Evolutionary conservation across 2,888 invertebrate species (phyloP), one percentile per base, ranked within the genome.

Genomic region (Ormyrus nitidulus): DNA sequence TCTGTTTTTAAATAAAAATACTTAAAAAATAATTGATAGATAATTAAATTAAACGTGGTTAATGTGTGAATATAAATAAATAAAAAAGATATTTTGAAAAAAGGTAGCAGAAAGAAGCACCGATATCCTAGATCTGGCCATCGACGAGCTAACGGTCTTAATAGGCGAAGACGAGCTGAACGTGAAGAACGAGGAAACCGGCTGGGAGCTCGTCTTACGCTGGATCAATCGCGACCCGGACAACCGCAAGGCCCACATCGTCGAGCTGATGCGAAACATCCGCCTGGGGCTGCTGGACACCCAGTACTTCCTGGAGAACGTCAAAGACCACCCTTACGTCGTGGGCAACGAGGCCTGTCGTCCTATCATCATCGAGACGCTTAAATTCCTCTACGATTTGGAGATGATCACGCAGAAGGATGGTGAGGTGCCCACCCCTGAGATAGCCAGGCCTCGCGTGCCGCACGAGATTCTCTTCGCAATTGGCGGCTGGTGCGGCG

Each of bases 381-480:
- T 98, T 58, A 96, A 96, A 88, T 98, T 98, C 90, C 92, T 98
- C 66, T 97, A 97, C 91, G 97, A 98, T 89, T 92, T 98, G 87
- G 97, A 98, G 91, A 96, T 97, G 93, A 96, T 97, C 82, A 93
- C 93, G 88, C 95, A 92, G 91, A 95, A 88, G 95, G 96, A 83
- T 95, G 95, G 7, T 96, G 96, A 91, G 95, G 54, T 97, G n/a
- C 94, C 95, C 6, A 97, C 96, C 5, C 97, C 97, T 6, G 94
- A 95, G 87, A 94, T 97, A 76, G 97, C 96, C 0, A 92, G 95
- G 82, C 96, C 96, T 0, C 92, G 97, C 81, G 94, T 97, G 6
- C 98, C 98, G 0, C 96, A 96, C 88, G 97, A 97, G 91, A 95
- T 98, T 34, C 92, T 97, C 8, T 97, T 98, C 89, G 96, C 95